phyloP scores from a whole-genome alignment of 2,113 vertebrate genomes.

The Peucedramus taeniatus region DNA sequence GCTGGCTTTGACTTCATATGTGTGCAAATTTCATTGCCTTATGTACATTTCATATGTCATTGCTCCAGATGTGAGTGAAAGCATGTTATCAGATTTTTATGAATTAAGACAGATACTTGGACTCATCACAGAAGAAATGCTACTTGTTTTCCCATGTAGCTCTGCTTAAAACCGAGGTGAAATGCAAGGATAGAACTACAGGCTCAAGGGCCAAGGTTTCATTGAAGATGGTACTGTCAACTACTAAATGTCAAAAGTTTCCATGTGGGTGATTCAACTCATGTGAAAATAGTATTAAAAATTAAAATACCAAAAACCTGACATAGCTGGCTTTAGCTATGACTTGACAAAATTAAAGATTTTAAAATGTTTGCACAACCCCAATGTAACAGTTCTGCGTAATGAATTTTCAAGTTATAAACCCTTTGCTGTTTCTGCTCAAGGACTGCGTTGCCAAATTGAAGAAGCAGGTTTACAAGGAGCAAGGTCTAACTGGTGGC shows the following conservation, averaged over 20 bases:
- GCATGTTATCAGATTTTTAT: neutral
- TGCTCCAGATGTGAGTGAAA: neutral
- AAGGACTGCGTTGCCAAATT: neutral
- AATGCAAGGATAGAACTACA: neutral
- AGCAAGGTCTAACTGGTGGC: conserved; percentile 29
- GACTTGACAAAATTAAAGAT: neutral
- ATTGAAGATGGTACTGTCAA: neutral
- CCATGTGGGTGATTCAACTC: neutral
- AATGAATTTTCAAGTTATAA: neutral
- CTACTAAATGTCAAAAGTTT: neutral
- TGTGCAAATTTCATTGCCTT: conserved; percentile 38
- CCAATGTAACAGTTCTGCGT: neutral
- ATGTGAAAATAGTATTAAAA: neutral
- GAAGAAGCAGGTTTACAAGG: conserved; percentile 15
- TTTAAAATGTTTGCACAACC: neutral
- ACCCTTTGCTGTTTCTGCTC: conserved; percentile 5
- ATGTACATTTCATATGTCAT: conserved; percentile 29
- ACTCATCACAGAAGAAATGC: neutral
- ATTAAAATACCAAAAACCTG: neutral
- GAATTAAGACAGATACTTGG: neutral
- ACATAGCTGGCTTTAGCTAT: neutral
- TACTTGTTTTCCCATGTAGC: neutral
- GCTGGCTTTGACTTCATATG: conserved; percentile 29
- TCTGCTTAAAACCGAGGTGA: neutral
- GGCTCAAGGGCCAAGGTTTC: neutral